Evolutionary conservation across 1,140 invertebrate species (phyloP), one percentile per base, ranked within the genome.

Genomic region (Nephila pilipes): DNA sequence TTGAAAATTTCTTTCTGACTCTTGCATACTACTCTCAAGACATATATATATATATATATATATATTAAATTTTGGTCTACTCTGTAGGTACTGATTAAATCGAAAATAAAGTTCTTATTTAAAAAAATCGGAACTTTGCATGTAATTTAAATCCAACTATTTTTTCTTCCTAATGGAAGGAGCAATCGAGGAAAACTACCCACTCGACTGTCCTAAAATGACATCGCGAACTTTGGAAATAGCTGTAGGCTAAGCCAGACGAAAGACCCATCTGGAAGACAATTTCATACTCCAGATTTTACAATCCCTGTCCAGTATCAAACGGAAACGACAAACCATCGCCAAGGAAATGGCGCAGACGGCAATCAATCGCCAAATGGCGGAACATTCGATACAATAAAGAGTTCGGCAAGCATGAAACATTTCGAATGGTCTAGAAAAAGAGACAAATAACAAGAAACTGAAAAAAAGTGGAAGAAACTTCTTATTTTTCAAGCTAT

Each of bases 351-450:
- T 32, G 10, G 22, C n/a, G 10, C 22, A 46, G 36, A 22, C 12
- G n/a, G 69, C 36, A 90, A 90, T 90, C 88, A 90, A 20, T 90
- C 79, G 88, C 88, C 69, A 90, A 90, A 75, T 90, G 69, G 69
- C 63, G 79, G 22, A 8, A 87, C 57, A 90, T 90, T n/a, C 55
- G 88, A 90, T 81, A 38, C 88, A 60, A 81, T 81, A 65, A 89
- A 29, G 36, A 10, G 65, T 32, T 79, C 87, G 87, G 69, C 65
- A 55, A 89, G 87, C 75, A 80, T 81, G 88, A 90, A 90, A 90
- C 81, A 90, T 69, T 54, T 55, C 20, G 75, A 81, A 90, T 81
- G 75, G 88, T 55, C 88, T 38, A 58, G 69, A 55, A 81, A 60
- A 90, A 81, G 55, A 38, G 65, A 75, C 65, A 75, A 25, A 75